A percentile compares a stretch with the other conserved stretches of the same genome.
These are phyloP conservation scores for Tricholaema leucomelas DNA, from an alignment of 2,113 vertebrate genomes.

Conservation along the genomic window DNA sequence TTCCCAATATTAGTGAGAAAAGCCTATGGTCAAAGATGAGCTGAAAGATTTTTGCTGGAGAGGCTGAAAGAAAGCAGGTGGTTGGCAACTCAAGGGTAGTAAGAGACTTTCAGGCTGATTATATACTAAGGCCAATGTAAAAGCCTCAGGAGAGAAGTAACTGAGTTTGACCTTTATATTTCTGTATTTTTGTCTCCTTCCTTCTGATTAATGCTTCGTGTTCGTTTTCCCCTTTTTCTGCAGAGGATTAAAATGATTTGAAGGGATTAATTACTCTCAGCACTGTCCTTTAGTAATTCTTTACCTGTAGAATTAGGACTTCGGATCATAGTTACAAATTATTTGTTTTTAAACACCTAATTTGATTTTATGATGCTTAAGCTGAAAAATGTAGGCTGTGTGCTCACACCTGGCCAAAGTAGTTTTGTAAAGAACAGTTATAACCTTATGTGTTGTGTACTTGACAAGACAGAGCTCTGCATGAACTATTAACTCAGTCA, in stretches of 20 bases:
- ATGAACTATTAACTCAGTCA: neutral
- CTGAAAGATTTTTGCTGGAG: neutral
- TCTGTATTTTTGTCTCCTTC: neutral
- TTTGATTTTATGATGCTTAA: neutral
- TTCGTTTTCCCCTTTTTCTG: neutral
- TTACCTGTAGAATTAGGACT: neutral
- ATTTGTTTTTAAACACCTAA: neutral
- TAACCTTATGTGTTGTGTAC: neutral
- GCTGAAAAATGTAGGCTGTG: neutral
- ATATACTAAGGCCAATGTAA: neutral
- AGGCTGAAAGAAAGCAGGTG: neutral
- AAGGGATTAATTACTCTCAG: neutral
- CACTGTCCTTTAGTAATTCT: neutral
- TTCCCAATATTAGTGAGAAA: neutral
- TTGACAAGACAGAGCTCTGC: neutral
- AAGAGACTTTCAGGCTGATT: neutral
- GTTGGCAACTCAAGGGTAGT: neutral
- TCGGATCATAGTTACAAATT: neutral
- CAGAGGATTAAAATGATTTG: neutral
- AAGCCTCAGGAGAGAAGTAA: neutral
- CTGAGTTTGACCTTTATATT: neutral
- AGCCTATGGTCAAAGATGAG: neutral
- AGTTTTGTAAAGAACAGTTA: neutral
- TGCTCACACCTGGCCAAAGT: neutral
- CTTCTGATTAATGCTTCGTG: neutral